Base-by-base conservation (phyloP, 35 echinoderm and acorn worm genomes). In the Heliocidaris erythrogramma region DNA sequence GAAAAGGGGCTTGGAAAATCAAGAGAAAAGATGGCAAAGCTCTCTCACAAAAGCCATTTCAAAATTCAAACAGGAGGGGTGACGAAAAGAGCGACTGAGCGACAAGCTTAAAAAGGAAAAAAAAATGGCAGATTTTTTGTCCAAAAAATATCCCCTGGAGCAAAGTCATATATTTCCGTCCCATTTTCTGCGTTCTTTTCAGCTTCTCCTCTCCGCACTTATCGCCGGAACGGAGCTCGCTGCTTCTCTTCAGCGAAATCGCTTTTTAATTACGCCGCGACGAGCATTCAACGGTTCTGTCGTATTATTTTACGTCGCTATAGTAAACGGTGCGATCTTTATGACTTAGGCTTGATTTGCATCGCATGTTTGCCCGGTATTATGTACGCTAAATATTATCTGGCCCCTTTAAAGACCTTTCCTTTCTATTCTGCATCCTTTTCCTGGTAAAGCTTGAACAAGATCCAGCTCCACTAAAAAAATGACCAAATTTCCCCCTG, bases 261-360 rank as follows among this genome's bases (percentile, higher is more conserved):
- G 65, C 65, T 78, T 78, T 78, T 78, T 78, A 78, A 78, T 78
- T 78, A 78, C 65, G 65, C 65, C 65, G 65, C 65, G 65, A 78
- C 65, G 65, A 78, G 65, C 21, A 78, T n/a, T 78, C 65, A 78
- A 78, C 65, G 65, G 65, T 78, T n/a, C 27, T 78, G 18, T n/a
- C 65, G 65, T 78, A 78, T 78, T 78, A 78, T 2, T 78, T 78
- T 78, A 78, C 65, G 65, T 4, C 65, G 18, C 18, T 78, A n/a
- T n/a, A n/a, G 65, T 78, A 78, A 78, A 78, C 27, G 65, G 65
- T 17, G 65, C 27, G 65, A 78, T 78, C 65, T 78, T 78, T n/a
- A 78, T 78, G 65, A 78, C 65, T 78, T 78, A n/a, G 65, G 65
- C 65, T 78, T 21, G 18, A 78, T 18, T 78, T 78, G 65, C 65